phyloP scores from a whole-genome alignment of 2,113 vertebrate genomes.

The Neoarius graeffei region DNA sequence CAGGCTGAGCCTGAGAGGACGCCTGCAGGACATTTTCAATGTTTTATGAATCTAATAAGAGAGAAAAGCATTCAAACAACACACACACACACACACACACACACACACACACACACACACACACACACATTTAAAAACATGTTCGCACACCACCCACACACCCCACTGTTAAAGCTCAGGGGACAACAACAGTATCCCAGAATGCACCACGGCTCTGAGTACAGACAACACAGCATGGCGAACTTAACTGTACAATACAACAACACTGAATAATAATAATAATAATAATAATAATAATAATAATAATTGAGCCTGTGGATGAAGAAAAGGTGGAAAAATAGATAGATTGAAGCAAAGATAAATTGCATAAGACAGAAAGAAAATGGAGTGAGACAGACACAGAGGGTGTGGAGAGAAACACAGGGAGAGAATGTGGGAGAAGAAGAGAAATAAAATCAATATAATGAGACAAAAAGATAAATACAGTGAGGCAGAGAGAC shows the following conservation, averaged over 20 bases:
- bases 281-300: background rate
- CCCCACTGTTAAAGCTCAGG: background rate
- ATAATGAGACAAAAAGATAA: background rate
- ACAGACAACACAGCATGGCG: background rate
- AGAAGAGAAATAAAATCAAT: background rate
- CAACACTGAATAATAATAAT: background rate
- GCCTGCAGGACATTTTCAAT: conserved; percentile 64
- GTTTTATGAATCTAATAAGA: conserved; percentile 68
- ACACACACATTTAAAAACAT: conserved; percentile 34
- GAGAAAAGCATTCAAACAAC: conserved; percentile 13
- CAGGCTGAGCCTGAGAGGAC: conserved; percentile 54
- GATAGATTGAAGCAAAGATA: background rate
- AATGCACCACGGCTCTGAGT: no score
- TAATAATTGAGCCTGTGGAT: no score
- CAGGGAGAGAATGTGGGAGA: background rate
- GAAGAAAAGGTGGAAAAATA: background rate
- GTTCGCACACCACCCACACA: conserved; percentile 7
- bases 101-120: background rate
- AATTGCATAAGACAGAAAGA: background rate
- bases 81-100: background rate
- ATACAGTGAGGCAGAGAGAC: background rate
- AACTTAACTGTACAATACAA: conserved; percentile 8
- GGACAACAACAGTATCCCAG: conserved; percentile 32
- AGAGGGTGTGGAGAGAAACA: background rate
- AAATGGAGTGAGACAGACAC: background rate